phyloP scores from a whole-genome alignment of 2,888 invertebrate species.

The Caenorhabditis sp. region DNA sequence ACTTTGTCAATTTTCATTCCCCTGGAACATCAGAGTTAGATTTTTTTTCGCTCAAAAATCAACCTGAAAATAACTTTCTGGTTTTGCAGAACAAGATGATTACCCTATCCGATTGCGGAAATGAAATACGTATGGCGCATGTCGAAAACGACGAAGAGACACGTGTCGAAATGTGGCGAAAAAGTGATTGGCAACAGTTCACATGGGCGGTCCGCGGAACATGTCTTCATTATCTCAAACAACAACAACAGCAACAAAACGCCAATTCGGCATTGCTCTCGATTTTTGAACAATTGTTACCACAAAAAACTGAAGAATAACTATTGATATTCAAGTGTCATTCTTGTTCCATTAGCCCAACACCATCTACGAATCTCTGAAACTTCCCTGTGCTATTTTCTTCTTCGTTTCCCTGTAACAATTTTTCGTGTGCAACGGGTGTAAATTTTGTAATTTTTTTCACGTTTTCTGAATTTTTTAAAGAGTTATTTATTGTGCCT shows the following conservation, averaged over 20 bases:
- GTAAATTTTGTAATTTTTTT: conserved; percentile 1
- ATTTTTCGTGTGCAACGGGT: not conserved
- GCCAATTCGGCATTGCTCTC: not conserved
- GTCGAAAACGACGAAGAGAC: conserved; percentile 49
- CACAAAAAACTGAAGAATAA: not conserved
- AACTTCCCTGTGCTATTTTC: conserved; percentile 23
- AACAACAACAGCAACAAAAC: not conserved
- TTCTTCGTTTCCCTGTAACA: conserved; percentile 7
- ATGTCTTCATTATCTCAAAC: conserved; percentile 52
- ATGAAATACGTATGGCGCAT: conserved; percentile 50
- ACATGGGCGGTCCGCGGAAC: conserved; percentile 60
- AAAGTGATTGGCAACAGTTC: conserved; percentile 58
- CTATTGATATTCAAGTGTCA: not conserved
- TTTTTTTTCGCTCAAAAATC: no score
- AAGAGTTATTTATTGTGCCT: not conserved
- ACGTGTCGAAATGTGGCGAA: conserved; percentile 52
- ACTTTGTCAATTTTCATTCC: no score
- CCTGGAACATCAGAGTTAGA: no score
- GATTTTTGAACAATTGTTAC: not conserved
- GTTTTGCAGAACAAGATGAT: conserved; percentile 51
- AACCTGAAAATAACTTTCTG: no score
- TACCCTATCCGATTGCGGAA: conserved; percentile 48
- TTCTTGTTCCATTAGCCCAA: not conserved
- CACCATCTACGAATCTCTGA: not conserved
- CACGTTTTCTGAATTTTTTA: not conserved